phyloP scores from a whole-genome alignment of 2,888 invertebrate genomes.

The Dorcus hopei region DNA sequence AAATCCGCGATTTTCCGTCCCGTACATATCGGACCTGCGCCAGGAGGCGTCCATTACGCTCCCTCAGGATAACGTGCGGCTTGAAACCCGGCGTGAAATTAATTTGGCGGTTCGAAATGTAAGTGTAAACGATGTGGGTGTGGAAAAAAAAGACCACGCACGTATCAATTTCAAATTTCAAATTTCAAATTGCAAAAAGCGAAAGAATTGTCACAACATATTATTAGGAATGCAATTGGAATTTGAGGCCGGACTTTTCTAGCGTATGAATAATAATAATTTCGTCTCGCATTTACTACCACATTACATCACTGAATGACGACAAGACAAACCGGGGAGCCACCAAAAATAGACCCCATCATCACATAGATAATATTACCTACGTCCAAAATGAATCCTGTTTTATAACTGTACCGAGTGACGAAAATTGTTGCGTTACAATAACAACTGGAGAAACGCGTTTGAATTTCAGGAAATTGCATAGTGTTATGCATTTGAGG shows the following conservation, averaged over 20 bases:
- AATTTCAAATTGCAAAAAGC: too few species aligned
- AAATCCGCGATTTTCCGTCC: conserved; percentile 31
- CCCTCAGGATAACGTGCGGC: too few species aligned
- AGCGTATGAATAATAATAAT: background rate
- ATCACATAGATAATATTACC: conserved; percentile 41
- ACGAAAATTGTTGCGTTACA: conserved; percentile 8
- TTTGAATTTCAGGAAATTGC: too few species aligned
- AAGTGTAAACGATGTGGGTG: too few species aligned
- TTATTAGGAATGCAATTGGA: conserved; percentile 1
- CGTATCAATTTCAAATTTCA: too few species aligned
- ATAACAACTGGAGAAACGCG: background rate
- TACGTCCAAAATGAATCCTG: conserved; percentile 13
- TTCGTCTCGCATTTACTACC: conserved; percentile 8
- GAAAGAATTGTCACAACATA: background rate
- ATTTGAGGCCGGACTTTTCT: background rate
- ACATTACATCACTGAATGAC: conserved; percentile 38
- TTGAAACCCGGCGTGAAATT: too few species aligned
- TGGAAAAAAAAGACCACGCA: too few species aligned
- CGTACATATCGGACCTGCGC: conserved; percentile 32
- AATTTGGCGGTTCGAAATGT: too few species aligned
- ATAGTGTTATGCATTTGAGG: conserved; percentile 2
- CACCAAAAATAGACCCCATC: conserved; percentile 42
- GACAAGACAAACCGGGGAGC: conserved; percentile 28
- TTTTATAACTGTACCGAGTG: background rate
- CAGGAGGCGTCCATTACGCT: conserved; percentile 7